Conservation (phyloP, 2,797 vertebrate genomes). For the Loris lydekkerianus region DNA sequence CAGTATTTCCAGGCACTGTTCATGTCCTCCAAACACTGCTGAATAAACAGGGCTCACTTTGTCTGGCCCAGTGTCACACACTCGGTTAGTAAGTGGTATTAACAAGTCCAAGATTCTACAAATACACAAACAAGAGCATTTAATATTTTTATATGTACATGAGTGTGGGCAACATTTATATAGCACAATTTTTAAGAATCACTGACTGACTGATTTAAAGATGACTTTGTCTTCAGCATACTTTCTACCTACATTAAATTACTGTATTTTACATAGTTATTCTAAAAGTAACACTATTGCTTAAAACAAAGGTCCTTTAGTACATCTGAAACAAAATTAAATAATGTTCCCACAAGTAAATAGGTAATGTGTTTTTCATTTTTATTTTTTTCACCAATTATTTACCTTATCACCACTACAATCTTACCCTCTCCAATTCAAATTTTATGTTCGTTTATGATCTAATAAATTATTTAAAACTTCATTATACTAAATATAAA, state of each 20-base stretch:
- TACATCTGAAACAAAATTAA: slow-evolving; percentile 54
- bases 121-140: slow-evolving; percentile 48
- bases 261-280: neutral
- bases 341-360: neutral
- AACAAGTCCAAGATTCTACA: slow-evolving; percentile 92
- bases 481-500: slow-evolving; percentile 60
- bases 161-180: slow-evolving; percentile 26
- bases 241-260: slow-evolving; percentile 14
- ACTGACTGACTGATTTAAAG: neutral
- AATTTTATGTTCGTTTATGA: slow-evolving; percentile 58
- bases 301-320: slow-evolving; percentile 30
- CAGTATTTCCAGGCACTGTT: slow-evolving; percentile 90
- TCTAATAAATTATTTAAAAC: slow-evolving; percentile 52
- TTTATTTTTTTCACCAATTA: neutral
- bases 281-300: slow-evolving; percentile 21
- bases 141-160: slow-evolving; percentile 2
- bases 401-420: neutral
- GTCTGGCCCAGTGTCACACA: slow-evolving; percentile 89
- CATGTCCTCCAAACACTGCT: slow-evolving; percentile 89
- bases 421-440: neutral
- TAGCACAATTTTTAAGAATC: neutral
- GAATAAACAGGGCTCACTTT: slow-evolving; percentile 96
- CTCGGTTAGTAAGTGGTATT: slow-evolving; percentile 91
- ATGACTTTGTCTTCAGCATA: slow-evolving; percentile 37
- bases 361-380: neutral